A percentile compares a stretch with the other conserved stretches of the same genome.
Evolutionary conservation across 1,140 invertebrate genomes (phyloP).

Genomic region (Pollicipes pollicipes): DNA sequence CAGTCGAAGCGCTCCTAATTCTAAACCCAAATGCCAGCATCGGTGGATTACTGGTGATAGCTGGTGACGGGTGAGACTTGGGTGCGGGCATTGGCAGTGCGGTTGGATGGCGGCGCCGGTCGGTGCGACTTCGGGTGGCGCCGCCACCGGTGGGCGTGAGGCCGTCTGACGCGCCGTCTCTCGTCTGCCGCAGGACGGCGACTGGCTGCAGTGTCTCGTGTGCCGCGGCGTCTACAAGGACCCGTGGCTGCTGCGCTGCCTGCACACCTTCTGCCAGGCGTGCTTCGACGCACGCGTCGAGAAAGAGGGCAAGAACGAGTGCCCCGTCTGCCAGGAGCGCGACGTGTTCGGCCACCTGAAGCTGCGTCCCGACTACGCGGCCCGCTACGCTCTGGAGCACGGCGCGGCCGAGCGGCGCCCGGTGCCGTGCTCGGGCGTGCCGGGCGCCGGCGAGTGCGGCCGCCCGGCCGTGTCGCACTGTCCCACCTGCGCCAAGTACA

Average conservation of each 20-base stretch:
- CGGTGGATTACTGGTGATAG: no score
- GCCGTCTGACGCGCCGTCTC: not conserved
- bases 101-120: no score
- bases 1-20: no score
- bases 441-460: not conserved
- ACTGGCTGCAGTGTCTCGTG: slow-evolving; percentile 2
- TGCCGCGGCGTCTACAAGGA: not conserved
- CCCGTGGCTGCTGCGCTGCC: slow-evolving; percentile 44
- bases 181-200: not conserved
- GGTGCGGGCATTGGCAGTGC: no score
- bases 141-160: not conserved
- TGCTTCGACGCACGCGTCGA: slow-evolving; percentile 54
- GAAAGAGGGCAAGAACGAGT: slow-evolving; percentile 55
- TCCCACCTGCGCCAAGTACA: not conserved
- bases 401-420: not conserved
- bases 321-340: slow-evolving; percentile 51
- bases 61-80: no score
- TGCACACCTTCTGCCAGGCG: slow-evolving; percentile 60
- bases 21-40: no score
- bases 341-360: slow-evolving; percentile 17
- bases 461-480: not conserved
- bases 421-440: not conserved
- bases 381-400: not conserved
- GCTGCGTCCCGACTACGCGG: slow-evolving; percentile 45
- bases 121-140: no score